These are phyloP conservation scores for Argyrosomus japonicus DNA, from an alignment of 2,113 vertebrate genomes.

Conservation along the genomic window DNA sequence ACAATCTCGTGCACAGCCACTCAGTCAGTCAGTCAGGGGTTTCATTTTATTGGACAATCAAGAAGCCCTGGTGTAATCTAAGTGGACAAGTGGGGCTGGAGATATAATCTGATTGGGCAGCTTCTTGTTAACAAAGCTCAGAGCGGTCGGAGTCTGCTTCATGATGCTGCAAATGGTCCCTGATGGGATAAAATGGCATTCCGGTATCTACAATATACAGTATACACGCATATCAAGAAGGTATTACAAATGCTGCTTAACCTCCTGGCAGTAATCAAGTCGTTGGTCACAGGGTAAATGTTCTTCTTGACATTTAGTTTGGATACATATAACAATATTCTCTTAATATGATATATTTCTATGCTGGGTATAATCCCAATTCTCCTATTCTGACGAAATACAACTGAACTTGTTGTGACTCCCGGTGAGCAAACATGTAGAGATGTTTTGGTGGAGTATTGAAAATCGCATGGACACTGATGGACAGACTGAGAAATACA, in stretches of 20 bases:
- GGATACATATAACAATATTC: background rate
- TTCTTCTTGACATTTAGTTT: background rate
- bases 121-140: slow-evolving; percentile 13
- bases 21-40: slow-evolving; percentile 2
- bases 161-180: background rate
- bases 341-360: background rate
- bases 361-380: background rate
- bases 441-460: background rate
- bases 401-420: background rate
- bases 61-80: background rate
- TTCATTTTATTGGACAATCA: slow-evolving; percentile 49
- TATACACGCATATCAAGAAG: background rate
- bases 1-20: slow-evolving; percentile 20
- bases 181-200: too few species aligned
- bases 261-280: background rate
- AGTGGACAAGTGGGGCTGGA: slow-evolving; percentile 32
- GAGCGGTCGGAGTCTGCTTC: background rate
- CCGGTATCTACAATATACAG: too few species aligned
- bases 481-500: slow-evolving; percentile 1
- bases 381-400: background rate
- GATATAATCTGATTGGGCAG: slow-evolving; percentile 26
- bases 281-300: background rate
- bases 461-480: slow-evolving; percentile 25
- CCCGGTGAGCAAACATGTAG: background rate
- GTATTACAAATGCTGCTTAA: background rate